Conservation (phyloP, 2,888 invertebrate species). For the Apodemia zela region DNA sequence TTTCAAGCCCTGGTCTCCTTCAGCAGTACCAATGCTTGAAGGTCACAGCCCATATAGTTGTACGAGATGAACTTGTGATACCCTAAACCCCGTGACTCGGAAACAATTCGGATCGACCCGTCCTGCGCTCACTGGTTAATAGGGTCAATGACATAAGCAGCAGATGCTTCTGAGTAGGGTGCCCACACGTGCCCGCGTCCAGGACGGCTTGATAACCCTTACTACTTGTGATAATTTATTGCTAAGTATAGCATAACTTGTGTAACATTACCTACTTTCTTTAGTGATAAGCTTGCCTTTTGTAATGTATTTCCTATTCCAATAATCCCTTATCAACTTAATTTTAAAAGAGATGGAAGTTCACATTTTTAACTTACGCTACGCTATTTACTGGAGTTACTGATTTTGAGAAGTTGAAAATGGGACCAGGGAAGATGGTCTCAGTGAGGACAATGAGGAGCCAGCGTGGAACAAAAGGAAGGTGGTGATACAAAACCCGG, state of each 20-base stretch:
- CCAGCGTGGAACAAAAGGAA: too few relatives aligned
- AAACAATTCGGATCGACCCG: conserved; percentile 19
- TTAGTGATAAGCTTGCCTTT: background rate
- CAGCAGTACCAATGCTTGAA: conserved; percentile 18
- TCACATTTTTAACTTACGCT: too few relatives aligned
- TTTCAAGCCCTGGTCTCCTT: too few relatives aligned
- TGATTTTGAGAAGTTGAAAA: too few relatives aligned
- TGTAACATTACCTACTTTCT: background rate
- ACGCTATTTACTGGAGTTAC: too few relatives aligned
- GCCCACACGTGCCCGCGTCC: background rate
- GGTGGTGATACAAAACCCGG: too few relatives aligned
- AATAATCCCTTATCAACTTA: too few relatives aligned
- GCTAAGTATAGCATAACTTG: background rate
- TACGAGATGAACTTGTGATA: conserved; percentile 13
- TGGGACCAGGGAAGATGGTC: too few relatives aligned
- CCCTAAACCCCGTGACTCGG: conserved; percentile 12
- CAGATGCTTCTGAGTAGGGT: conserved; percentile 8
- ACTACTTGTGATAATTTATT: background rate
- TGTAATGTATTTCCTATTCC: too few relatives aligned
- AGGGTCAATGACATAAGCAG: conserved; percentile 19
- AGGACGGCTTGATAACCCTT: conserved; percentile 3
- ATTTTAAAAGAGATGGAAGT: too few relatives aligned
- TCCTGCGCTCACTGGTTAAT: conserved; percentile 14
- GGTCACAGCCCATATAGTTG: conserved; percentile 11
- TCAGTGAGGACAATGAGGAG: too few relatives aligned